Evolutionary conservation across 2,888 invertebrate species (phyloP).

Genomic region (Nasonia oneida): DNA sequence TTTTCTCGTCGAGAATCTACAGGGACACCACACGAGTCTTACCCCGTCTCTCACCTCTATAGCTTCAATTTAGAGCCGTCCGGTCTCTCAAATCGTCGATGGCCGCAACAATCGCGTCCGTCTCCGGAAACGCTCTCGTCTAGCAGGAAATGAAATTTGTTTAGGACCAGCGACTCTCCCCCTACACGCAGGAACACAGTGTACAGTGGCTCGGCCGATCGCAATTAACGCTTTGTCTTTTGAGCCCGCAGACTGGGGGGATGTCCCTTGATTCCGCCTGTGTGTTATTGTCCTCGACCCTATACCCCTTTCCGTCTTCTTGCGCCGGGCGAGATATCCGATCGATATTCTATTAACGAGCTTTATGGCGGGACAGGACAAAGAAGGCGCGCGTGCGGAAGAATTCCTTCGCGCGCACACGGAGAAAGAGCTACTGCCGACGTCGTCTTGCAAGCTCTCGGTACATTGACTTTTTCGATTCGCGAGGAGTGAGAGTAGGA

Average conservation of each 20-base stretch:
- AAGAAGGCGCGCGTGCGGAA: slow-evolving; percentile 53
- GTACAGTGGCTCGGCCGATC: neutral
- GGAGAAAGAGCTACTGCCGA: neutral
- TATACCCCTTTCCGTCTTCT: neutral
- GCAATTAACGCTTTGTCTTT: slow-evolving; percentile 55
- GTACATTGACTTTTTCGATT: slow-evolving; percentile 56
- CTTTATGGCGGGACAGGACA: slow-evolving; percentile 43
- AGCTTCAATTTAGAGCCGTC: no score
- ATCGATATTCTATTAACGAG: slow-evolving; percentile 62
- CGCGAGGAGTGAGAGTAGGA: neutral
- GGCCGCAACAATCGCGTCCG: neutral
- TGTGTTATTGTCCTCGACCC: neutral
- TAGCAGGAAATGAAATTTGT: slow-evolving; percentile 55
- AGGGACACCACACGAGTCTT: no score
- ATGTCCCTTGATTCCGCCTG: slow-evolving; percentile 16
- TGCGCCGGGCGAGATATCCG: neutral
- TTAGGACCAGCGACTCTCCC: slow-evolving; percentile 27
- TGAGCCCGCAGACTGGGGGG: neutral
- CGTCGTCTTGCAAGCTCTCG: slow-evolving; percentile 1
- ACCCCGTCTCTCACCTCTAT: no score
- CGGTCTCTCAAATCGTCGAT: neutral
- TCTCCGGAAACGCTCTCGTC: neutral
- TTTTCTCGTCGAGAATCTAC: no score
- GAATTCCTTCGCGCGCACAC: neutral
- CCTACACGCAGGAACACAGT: neutral